Base-by-base conservation (phyloP, 2,113 vertebrate species). In the Alethe diademata region DNA sequence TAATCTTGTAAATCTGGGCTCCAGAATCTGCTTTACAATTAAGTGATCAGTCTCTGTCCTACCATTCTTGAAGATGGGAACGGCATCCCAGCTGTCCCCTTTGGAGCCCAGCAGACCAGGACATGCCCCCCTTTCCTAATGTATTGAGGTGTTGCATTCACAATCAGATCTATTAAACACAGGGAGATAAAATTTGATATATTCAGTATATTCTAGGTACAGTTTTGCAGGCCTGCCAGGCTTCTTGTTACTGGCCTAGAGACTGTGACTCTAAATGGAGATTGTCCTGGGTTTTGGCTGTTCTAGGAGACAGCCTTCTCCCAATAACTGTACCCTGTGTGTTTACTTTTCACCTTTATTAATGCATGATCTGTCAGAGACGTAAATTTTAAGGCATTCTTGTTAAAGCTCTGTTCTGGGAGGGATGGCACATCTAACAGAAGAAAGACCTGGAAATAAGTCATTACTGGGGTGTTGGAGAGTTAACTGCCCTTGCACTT, bases 401-500 rank as follows among this genome's bases (percentile, higher is more conserved):
- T 70, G 29, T 57, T 40, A 36, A 90, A 97, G 57, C 78, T 76
- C 57, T 82, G 31, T 42, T 33, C 25, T 81, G 33, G 92, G 69
- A 95, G 88, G 62, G 66, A 26, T 53, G 58, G 51, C n/a, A 5
- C 28, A 13, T 53, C n/a, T n/a, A 22, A 48, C 6, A 76, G 53
- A 47, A 91, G 65, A 38, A 48, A 36, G 64, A 50, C 33, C 26
- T 79, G 73, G 53, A 28, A 93, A 43, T 61, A 51, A 86, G 45
- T 47, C 24, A 45, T 93, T 85, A 19, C 35, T 56, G 69, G 45
- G 35, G 11, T 65, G 38, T 43, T 83, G 31, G 61, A 50, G 71
- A 84, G 28, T 83, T 92, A 95, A 91, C 65, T 90, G 89, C 61
- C 51, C 76, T 85, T 54, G 42, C 28, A n/a, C 40, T 90, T 88